Conservation (phyloP, 2,797 vertebrate species). For the Pyrocephalus nanus region DNA sequence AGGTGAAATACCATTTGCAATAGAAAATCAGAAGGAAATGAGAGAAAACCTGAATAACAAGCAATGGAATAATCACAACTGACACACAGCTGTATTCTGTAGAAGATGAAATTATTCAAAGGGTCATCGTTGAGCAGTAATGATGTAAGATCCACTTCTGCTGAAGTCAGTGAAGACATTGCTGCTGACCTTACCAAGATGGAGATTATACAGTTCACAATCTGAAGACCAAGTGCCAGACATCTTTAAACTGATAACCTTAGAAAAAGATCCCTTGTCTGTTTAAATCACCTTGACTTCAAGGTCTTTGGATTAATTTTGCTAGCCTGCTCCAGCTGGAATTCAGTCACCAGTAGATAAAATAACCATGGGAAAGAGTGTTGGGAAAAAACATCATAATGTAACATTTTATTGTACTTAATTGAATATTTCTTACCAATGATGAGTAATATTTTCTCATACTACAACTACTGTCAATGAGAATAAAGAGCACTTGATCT, state of each 20-base stretch:
- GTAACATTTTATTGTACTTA: neutral
- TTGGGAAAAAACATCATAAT: neutral
- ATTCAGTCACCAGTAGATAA: neutral
- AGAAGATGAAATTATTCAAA: neutral
- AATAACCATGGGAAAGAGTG: neutral
- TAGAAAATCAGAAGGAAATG: neutral
- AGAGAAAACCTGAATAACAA: neutral
- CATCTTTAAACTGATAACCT: neutral
- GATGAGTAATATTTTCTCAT: neutral
- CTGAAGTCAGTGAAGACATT: neutral
- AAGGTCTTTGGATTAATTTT: neutral
- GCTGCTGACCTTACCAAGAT: neutral
- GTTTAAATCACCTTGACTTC: neutral
- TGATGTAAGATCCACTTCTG: neutral
- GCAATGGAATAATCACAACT: neutral
- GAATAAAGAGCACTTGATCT: neutral
- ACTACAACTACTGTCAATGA: neutral
- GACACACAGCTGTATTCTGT: neutral
- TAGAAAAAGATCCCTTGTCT: neutral
- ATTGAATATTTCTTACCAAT: neutral
- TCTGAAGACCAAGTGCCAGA: constrained; percentile 1
- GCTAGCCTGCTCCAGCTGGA: neutral
- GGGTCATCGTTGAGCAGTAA: neutral
- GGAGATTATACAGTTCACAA: neutral
- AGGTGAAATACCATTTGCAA: neutral